Conservation (phyloP, 2,888 invertebrate genomes). For the Patella depressa region DNA sequence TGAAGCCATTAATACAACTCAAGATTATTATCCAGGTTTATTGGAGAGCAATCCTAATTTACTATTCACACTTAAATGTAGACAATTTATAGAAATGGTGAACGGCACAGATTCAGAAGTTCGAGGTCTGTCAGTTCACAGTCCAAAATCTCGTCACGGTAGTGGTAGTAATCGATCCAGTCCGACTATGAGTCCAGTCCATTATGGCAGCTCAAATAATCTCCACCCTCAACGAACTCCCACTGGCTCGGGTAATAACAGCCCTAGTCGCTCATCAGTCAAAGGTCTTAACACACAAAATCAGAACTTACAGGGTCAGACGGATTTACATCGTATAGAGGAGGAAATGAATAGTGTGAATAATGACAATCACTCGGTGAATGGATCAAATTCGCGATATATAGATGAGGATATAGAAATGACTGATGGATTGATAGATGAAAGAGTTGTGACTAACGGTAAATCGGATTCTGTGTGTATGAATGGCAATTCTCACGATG, state of each 20-base stretch:
- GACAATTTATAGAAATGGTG: constrained; percentile 99
- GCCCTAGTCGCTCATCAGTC: constrained; percentile 55
- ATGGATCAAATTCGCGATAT: constrained; percentile 48
- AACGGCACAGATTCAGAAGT: constrained; percentile 70
- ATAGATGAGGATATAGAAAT: constrained; percentile 64
- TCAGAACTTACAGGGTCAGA: constrained; percentile 31
- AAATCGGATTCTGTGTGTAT: constrained; percentile 51
- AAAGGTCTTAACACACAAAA: constrained; percentile 45
- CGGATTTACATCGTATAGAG: constrained; percentile 40
- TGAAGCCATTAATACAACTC: constrained; percentile 92
- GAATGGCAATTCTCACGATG: constrained; percentile 56
- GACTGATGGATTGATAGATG: constrained; percentile 56
- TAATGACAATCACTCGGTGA: constrained; percentile 46
- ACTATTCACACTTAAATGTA: constrained; percentile 94
- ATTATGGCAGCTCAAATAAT: constrained; percentile 41
- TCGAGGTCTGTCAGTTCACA: constrained; percentile 76
- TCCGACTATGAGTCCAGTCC: constrained; percentile 69
- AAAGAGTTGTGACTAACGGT: constrained; percentile 59
- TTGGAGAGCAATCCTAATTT: constrained; percentile 91
- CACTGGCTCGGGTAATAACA: constrained; percentile 52
- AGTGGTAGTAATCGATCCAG: constrained; percentile 67
- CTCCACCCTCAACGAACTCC: constrained; percentile 29
- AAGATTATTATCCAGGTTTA: constrained; percentile 91
- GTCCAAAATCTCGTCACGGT: constrained; percentile 65
- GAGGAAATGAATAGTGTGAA: constrained; percentile 64